Percentiles rank a stretch among this genome's conserved stretches.
Evolutionary conservation across 2,113 vertebrate genomes (phyloP).

Genomic region (Xyliphius kryptos): DNA sequence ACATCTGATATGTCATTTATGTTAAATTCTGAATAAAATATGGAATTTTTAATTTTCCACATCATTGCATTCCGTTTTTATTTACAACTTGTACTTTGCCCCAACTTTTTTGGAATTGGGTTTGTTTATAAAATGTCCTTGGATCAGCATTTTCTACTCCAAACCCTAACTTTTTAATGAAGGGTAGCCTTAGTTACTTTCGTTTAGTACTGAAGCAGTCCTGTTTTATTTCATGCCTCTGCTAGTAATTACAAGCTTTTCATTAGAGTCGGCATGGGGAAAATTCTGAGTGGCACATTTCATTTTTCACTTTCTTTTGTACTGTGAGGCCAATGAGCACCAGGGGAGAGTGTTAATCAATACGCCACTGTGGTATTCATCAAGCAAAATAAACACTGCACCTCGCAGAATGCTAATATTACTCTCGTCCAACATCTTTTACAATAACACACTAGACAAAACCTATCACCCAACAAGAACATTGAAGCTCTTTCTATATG

Average conservation of each 20-base stretch:
- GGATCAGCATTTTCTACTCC: slow-evolving; percentile 19
- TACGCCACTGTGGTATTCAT: slow-evolving; percentile 58
- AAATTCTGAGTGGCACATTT: slow-evolving; percentile 49
- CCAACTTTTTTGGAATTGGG: no score
- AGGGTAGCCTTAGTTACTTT: slow-evolving; percentile 36
- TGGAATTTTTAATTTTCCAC: no score
- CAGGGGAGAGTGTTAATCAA: slow-evolving; percentile 58
- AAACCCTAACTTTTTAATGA: slow-evolving; percentile 18
- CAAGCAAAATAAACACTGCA: slow-evolving; percentile 52
- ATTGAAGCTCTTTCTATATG: no score
- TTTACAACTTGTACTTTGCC: no score
- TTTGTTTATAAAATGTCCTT: slow-evolving; percentile 21
- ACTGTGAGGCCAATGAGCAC: no score
- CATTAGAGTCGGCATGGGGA: slow-evolving; percentile 45
- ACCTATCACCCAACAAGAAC: no score
- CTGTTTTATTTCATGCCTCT: slow-evolving; percentile 47
- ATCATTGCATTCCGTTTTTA: no score
- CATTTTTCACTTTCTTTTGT: slow-evolving; percentile 67
- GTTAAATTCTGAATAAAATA: no score
- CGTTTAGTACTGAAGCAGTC: slow-evolving; percentile 33
- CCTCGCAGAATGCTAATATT: no score
- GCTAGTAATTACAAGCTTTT: slow-evolving; percentile 59
- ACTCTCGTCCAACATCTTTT: no score
- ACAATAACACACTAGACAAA: no score
- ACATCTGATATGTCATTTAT: no score